Percentiles rank a stretch among this genome's conserved stretches.
phyloP scores from a whole-genome alignment of 2,113 vertebrate species.

The Australoheros scitulus region DNA sequence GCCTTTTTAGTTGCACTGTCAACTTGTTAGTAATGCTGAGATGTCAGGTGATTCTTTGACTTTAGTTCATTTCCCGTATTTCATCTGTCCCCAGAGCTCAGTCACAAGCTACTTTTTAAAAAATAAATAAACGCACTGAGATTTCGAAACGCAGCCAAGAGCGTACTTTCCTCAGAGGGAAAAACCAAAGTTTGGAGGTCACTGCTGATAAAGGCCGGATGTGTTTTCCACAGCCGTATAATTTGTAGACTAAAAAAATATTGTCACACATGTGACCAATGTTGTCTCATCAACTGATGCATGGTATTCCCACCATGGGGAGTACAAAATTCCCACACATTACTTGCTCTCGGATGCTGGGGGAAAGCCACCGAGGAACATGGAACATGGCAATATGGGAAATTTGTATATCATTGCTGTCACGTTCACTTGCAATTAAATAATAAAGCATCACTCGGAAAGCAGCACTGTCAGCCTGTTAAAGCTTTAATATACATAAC shows the following conservation, averaged over 20 bases:
- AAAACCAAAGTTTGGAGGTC: conserved; percentile 9
- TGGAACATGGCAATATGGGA: conserved; percentile 49
- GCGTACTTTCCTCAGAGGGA: background rate
- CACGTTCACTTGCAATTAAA: background rate
- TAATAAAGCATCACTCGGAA: conserved; percentile 4
- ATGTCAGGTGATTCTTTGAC: background rate
- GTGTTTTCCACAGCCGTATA: background rate
- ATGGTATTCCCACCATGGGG: background rate
- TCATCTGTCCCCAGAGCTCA: background rate
- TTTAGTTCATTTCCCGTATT: background rate
- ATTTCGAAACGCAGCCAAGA: background rate
- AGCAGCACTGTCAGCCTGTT: background rate
- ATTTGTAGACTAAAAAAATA: conserved; percentile 9
- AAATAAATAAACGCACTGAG: background rate
- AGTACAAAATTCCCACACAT: conserved; percentile 47
- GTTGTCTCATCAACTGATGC: conserved; percentile 16
- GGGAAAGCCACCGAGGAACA: background rate
- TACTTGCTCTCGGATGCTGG: background rate
- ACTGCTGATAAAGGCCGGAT: conserved; percentile 22
- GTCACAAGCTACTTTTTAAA: background rate
- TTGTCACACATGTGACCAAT: conserved; percentile 17
- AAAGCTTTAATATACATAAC: conserved; percentile 2
- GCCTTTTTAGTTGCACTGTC: background rate
- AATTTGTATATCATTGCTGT: conserved; percentile 30
- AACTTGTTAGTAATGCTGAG: background rate